Evolutionary conservation across 2,113 vertebrate genomes (phyloP), one percentile per base, ranked within the genome.

Genomic region (Leptobrachium leishanense): DNA sequence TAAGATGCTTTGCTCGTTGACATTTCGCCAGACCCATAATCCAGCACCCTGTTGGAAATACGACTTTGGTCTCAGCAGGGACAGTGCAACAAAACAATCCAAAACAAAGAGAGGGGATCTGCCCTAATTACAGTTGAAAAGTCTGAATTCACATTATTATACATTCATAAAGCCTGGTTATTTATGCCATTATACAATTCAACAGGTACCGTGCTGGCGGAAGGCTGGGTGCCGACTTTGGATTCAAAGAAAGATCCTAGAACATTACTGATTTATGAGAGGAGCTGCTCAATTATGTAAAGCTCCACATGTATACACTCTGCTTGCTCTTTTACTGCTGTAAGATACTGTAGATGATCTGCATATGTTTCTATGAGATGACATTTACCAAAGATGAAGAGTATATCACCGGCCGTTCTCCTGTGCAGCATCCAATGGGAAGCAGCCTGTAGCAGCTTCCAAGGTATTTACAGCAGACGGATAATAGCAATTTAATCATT

Each of bases 41-140:
- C 41, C n/a, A 63, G 6, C 2, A 12, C 50, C 84, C 57, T 59
- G 76, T 63, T 72, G 67, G 73, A 87, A 85, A 74, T 82, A 5
- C 82, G 31, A 43, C 66, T 81, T 86, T 70, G 8, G 54, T 85
- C 79, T 85, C 82, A 85, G 44, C 44, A 79, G 70, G 79, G 73
- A 82, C 68, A 80, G 68, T 59, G 40, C 76, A 84, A 20, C 62
- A 80, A 79, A 84, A 82, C 46, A 85, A 63, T 63, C 77, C 46
- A 73, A 82, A 87, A 74, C 39, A 85, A 83, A 82, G 3, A 72
- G 31, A 40, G 46, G 46, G 62, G 68, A 75, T 83, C 81, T 6
- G 79, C 43, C 83, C 79, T 79, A 46, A 68, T 82, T 76, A 77
- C 53, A 86, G 83, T 74, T 87, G 67, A 87, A 85, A 87, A 39